Base-by-base conservation (phyloP, 2,113 vertebrate genomes). In the Nicator chloris region DNA sequence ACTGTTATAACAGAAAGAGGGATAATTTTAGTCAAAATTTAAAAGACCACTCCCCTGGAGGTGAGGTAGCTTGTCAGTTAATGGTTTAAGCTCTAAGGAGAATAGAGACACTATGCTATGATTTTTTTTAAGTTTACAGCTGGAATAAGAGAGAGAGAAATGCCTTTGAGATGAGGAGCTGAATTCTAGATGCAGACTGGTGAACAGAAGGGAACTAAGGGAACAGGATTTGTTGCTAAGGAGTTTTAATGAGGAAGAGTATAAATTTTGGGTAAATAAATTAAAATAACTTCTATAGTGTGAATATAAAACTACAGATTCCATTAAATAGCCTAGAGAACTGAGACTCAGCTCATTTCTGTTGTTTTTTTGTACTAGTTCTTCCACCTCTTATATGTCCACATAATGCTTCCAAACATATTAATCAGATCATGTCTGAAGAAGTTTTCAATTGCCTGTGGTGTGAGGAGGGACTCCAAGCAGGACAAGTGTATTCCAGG, bases 361-460 rank as follows among this genome's bases (percentile, higher is more conserved):
- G 23, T 37, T 84, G 26, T 50, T 93, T 70, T 24, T 81, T 64
- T 79, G 47, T 56, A 73, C 33, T 39, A 85, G 15, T 51, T 83
- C 47, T 68, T 92, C 35, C 33, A 59, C 30, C 22, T 47, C 20
- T 86, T 88, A 5, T 47, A 39, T 53, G 54, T 60, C 66, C 6
- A 17, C 69, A 70, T 75, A 93, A 82, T 57, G 26, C n/a, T 89
- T 88, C 70, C 81, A 93, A 91, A 75, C 21, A 54, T 31, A 83
- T 72, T 82, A 37, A 93, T 75, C 63, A 86, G 92, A 66, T 76
- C 57, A 53, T 40, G 82, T 91, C 86, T 93, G 81, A 96, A 92
- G 92, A 96, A 15, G 50, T 83, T 53, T 89, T 89, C 65, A 88
- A 42, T 24, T 82, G 72, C 39, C 71, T 92, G 28, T 53, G 45